Conservation (phyloP, 1,140 invertebrate genomes). For the Antheraea pernyi region DNA sequence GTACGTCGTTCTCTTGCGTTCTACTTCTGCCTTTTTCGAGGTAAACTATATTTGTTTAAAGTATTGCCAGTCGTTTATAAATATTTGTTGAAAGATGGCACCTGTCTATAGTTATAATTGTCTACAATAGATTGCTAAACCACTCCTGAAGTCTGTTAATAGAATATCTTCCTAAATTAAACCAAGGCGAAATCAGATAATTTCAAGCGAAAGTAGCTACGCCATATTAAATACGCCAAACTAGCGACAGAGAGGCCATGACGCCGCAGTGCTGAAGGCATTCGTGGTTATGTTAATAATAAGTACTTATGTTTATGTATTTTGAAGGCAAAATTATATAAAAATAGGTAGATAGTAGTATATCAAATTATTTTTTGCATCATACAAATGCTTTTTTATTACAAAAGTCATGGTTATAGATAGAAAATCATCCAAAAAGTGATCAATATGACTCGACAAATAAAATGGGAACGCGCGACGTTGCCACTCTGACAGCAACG, state of each 20-base stretch:
- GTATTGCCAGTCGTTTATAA: background rate
- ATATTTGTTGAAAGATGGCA: background rate
- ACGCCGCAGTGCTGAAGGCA: background rate
- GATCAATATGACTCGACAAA: conserved; percentile 5
- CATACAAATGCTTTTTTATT: background rate
- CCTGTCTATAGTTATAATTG: too few relatives aligned
- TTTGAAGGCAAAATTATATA: background rate
- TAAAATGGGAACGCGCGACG: conserved; percentile 40
- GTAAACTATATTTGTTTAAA: background rate
- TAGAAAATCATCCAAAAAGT: conserved; percentile 10
- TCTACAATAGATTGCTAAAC: background rate
- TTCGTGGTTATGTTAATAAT: background rate
- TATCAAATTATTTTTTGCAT: background rate
- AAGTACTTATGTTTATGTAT: background rate
- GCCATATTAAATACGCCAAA: background rate
- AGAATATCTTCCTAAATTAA: background rate
- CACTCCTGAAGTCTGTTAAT: background rate
- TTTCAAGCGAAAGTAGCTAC: background rate
- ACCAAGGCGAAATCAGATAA: background rate
- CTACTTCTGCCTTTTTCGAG: conserved; percentile 39
- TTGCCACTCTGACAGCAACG: conserved; percentile 51
- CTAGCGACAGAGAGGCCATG: background rate
- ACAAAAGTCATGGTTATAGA: background rate
- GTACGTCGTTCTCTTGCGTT: conserved; percentile 58
- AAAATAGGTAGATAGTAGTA: background rate